Base-by-base conservation (phyloP, 2,888 invertebrate genomes). In the Exocentrus adspersus region DNA sequence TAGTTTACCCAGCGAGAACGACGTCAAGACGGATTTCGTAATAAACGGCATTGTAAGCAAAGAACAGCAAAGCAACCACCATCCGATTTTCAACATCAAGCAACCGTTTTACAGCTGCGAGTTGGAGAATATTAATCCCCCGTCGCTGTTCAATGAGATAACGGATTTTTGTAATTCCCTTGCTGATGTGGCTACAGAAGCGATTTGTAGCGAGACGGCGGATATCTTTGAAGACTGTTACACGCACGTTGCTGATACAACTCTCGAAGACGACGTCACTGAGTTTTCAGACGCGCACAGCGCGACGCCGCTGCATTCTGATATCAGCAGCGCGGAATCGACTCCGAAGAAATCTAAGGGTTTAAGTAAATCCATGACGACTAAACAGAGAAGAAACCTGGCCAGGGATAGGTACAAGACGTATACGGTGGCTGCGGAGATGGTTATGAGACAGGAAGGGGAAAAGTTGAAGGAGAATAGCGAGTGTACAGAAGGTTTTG, bases 401-500 rank as follows among this genome's bases (percentile, higher is more conserved):
- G 88, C 90, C 1, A 92, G 92, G 77, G 93, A 94, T 73, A 87
- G 94, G 64, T 93, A 90, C 78, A 91, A 90, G 78, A 94, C 94
- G 0, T 94, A 94, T 77, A 93, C 92, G 0, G 92, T 94, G 41
- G 89, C 88, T 0, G 89, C 87, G 0, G 87, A 86, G 62, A 82
- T 89, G 76, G 83, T 85, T 1, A 84, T 83, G 72, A 81, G 82
- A 48, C 82, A 83, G 64, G 83, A 84, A 56, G 72, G 72, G n/a
- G 77, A 77, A 75, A 66, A 71, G 52, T 14, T 37, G 52, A 70
- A 57, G 43, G 67, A 59, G 19, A 62, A 20, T 9, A 62, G 56
- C 14, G 61, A 74, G 6, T 53, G 58, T 14, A 70, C 71, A 0
- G 78, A 74, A 19, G 75, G 77, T 62, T 76, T 69, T 56, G 71